Conservation (phyloP, 1,140 invertebrate genomes). For the Drosophila sulfurigaster region DNA sequence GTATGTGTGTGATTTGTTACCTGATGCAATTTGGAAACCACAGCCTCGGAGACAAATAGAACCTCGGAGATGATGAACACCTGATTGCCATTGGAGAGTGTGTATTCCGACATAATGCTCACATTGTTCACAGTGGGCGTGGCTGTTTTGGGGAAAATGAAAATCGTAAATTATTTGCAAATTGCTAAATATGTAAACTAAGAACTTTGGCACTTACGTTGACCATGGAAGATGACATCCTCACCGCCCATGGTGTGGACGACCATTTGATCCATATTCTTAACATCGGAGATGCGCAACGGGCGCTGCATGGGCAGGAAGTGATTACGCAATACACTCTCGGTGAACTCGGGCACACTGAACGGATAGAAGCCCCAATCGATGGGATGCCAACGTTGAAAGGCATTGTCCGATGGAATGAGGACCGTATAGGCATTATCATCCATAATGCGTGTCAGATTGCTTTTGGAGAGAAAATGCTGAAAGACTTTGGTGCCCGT, state of each 20-base stretch:
- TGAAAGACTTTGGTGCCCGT: slow-evolving; percentile 88
- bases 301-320: slow-evolving; percentile 86
- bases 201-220: slow-evolving; percentile 85
- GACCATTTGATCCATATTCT: slow-evolving; percentile 85
- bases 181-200: background rate
- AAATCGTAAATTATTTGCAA: slow-evolving; percentile 28
- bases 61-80: slow-evolving; percentile 88
- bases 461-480: slow-evolving; percentile 87
- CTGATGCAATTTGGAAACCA: slow-evolving; percentile 87
- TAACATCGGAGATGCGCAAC: slow-evolving; percentile 86
- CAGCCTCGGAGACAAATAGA: slow-evolving; percentile 87
- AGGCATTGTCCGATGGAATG: slow-evolving; percentile 88
- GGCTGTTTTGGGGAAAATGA: slow-evolving; percentile 61
- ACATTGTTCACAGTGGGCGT: slow-evolving; percentile 87
- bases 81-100: slow-evolving; percentile 87
- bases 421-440: slow-evolving; percentile 88
- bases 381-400: slow-evolving; percentile 89
- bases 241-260: slow-evolving; percentile 87
- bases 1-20: slow-evolving; percentile 51
- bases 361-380: slow-evolving; percentile 90
- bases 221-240: slow-evolving; percentile 86
- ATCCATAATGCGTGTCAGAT: slow-evolving; percentile 87
- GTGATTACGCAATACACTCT: slow-evolving; percentile 87
- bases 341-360: slow-evolving; percentile 88
- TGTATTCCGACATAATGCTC: slow-evolving; percentile 87